Evolutionary conservation across 2,113 vertebrate genomes (phyloP).

Genomic region (Tyrannus savana): DNA sequence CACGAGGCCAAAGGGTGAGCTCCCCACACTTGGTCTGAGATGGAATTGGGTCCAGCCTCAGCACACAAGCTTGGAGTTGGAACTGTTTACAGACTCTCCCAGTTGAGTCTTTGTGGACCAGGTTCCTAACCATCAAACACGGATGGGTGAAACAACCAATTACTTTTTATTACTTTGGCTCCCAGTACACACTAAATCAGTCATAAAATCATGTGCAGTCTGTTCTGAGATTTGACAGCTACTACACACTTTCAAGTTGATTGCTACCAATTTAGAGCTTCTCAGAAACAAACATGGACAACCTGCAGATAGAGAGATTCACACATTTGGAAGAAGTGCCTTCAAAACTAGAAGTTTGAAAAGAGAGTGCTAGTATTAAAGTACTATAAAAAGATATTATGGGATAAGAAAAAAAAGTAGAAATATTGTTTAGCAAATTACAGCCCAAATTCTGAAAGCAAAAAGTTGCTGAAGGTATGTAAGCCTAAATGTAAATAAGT

Average conservation of each 20-base stretch:
- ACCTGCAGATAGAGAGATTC: conserved; percentile 46
- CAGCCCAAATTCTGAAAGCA: conserved; percentile 18
- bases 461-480: conserved; percentile 14
- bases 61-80: not conserved
- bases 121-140: not conserved
- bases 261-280: conserved; percentile 39
- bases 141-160: conserved; percentile 18
- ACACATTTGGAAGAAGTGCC: conserved; percentile 37
- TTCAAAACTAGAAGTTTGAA: conserved; percentile 34
- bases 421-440: conserved; percentile 31
- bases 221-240: conserved; percentile 48
- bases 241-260: conserved; percentile 29
- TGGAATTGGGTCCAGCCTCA: not conserved
- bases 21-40: not conserved
- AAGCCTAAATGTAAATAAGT: conserved; percentile 38
- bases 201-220: conserved; percentile 36
- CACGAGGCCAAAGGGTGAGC: not conserved
- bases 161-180: conserved; percentile 38
- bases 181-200: not conserved
- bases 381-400: conserved; percentile 9
- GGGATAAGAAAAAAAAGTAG: not conserved
- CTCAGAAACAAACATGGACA: conserved; percentile 57
- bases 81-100: not conserved
- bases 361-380: conserved; percentile 34
- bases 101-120: conserved; percentile 1